A percentile compares a stretch with the other conserved stretches of the same genome.
phyloP scores from a whole-genome alignment of 2,113 vertebrate species.

The Castor canadensis region DNA sequence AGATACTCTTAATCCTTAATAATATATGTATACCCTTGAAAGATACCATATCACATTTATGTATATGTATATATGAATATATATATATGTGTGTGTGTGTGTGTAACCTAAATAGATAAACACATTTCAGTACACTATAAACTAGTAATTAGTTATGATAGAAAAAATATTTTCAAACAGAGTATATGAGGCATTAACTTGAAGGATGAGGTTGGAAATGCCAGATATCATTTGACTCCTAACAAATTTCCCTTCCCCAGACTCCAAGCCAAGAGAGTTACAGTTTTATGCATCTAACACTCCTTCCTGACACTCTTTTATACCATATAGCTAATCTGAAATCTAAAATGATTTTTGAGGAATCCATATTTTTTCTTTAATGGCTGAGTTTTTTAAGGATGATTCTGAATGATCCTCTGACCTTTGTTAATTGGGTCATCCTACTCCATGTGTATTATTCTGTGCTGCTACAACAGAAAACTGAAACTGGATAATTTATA shows the following conservation, averaged over 20 bases:
- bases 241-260: background rate
- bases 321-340: background rate
- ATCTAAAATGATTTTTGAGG: background rate
- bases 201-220: background rate
- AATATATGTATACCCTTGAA: background rate
- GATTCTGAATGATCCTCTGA: background rate
- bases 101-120: background rate
- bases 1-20: background rate
- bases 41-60: too few relatives aligned
- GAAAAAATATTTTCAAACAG: conserved; percentile 10
- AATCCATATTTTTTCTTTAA: background rate
- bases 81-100: too few relatives aligned
- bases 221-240: background rate
- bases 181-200: background rate
- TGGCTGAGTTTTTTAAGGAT: background rate
- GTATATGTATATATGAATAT: too few relatives aligned
- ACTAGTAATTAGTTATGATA: background rate
- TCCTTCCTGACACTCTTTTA: background rate
- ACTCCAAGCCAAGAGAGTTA: background rate
- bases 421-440: background rate
- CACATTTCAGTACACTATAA: background rate
- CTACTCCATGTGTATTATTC: background rate
- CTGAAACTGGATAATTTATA: background rate
- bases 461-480: background rate
- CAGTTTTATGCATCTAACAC: background rate